A percentile compares a stretch with the other conserved stretches of the same genome.
phyloP scores from a whole-genome alignment of 64 coral and sea anemone species.

The Exaiptasia diaphana region DNA sequence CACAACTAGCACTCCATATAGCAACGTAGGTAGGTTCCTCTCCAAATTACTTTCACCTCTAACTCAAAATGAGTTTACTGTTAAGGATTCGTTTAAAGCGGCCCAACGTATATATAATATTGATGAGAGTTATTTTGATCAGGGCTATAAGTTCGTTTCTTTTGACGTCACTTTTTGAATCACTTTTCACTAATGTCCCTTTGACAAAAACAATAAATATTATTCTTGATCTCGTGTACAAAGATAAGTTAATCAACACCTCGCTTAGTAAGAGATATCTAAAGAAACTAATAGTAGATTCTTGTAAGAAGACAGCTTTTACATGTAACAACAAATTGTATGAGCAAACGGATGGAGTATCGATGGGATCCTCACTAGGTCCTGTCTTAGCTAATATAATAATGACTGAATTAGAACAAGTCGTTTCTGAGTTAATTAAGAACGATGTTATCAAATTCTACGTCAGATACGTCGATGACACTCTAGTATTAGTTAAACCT shows the following conservation, averaged over 20 bases:
- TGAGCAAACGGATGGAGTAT: background rate
- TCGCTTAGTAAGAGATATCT: background rate
- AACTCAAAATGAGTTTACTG: background rate
- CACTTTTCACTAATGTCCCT: background rate
- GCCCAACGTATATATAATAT: background rate
- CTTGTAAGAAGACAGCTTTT: background rate
- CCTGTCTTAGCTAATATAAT: no score
- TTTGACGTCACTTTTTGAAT: background rate
- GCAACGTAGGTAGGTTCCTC: background rate
- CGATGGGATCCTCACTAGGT: background rate
- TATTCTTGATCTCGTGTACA: background rate
- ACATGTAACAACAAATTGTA: background rate
- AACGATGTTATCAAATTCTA: no score
- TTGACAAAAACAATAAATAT: background rate
- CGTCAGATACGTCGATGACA: no score
- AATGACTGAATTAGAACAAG: background rate
- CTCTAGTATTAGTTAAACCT: no score
- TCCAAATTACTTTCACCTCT: background rate
- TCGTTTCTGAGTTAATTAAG: background rate
- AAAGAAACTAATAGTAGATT: background rate
- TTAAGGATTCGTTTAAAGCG: background rate
- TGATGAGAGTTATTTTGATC: background rate
- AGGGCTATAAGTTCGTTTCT: background rate
- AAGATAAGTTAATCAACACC: background rate
- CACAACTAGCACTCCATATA: background rate